These are phyloP conservation scores for Drosophila neocordata DNA, from an alignment of 1,140 invertebrate species.

Conservation along the genomic window DNA sequence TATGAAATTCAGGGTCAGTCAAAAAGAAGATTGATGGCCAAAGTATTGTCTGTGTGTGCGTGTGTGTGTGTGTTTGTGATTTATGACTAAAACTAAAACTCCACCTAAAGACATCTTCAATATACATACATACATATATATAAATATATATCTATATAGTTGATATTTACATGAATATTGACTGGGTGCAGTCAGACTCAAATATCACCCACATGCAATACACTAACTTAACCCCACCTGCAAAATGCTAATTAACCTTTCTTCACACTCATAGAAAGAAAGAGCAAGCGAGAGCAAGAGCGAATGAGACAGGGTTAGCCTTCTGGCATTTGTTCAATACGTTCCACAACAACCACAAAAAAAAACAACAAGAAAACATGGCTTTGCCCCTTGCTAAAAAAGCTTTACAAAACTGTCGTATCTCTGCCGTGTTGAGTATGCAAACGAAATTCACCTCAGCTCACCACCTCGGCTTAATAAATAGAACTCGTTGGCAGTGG, in stretches of 20 bases:
- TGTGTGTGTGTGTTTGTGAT: constrained; percentile 30
- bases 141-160: neutral
- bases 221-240: constrained; percentile 40
- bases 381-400: constrained; percentile 49
- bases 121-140: neutral
- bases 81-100: constrained; percentile 44
- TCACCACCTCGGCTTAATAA: constrained; percentile 80
- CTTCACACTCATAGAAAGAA: constrained; percentile 41
- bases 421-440: constrained; percentile 30
- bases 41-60: constrained; percentile 41
- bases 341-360: constrained; percentile 46
- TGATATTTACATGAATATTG: neutral
- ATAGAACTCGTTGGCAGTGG: constrained; percentile 80
- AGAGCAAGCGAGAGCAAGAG: neutral
- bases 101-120: neutral
- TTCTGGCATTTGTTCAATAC: constrained; percentile 62
- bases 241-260: constrained; percentile 74
- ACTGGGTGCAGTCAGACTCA: constrained; percentile 8
- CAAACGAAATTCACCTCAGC: constrained; percentile 53
- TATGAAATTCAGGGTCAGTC: constrained; percentile 51
- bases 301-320: constrained; percentile 11
- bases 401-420: constrained; percentile 56
- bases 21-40: constrained; percentile 45
- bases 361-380: too few species aligned
- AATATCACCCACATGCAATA: constrained; percentile 2